Evolutionary conservation across 1,140 invertebrate species (phyloP).

Genomic region (Heliconius congener): DNA sequence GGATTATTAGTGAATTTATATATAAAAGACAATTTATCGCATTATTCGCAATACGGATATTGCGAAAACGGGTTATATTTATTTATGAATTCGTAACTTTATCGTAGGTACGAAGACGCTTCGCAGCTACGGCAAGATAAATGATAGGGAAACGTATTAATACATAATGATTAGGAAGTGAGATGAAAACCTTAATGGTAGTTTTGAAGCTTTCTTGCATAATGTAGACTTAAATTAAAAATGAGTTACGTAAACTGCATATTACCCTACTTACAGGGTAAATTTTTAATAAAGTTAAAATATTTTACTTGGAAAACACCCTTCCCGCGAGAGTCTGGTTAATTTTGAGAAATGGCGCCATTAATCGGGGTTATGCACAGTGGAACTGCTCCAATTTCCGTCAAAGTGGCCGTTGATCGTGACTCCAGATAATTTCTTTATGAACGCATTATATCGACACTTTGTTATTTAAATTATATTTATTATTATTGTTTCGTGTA

Average conservation of each 20-base stretch:
- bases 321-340: conserved; percentile 6
- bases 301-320: neutral
- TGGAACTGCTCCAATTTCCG: conserved; percentile 18
- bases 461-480: neutral
- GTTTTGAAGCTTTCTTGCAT: conserved; percentile 6
- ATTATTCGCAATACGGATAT: neutral
- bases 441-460: neutral
- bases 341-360: conserved; percentile 23
- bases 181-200: neutral
- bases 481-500: neutral
- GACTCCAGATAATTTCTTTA: conserved; percentile 8
- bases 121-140: neutral
- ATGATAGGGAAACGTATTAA: neutral
- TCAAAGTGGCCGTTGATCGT: conserved; percentile 8
- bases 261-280: neutral
- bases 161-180: neutral
- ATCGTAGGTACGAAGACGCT: neutral
- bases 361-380: conserved; percentile 18
- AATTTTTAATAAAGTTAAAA: conserved; percentile 16
- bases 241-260: conserved; percentile 9
- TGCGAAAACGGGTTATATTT: neutral
- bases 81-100: neutral
- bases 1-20: no score
- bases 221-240: conserved; percentile 11
- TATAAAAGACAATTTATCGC: neutral